These are phyloP conservation scores for Alethe castanea DNA, from an alignment of 2,113 vertebrate species.

Conservation along the genomic window DNA sequence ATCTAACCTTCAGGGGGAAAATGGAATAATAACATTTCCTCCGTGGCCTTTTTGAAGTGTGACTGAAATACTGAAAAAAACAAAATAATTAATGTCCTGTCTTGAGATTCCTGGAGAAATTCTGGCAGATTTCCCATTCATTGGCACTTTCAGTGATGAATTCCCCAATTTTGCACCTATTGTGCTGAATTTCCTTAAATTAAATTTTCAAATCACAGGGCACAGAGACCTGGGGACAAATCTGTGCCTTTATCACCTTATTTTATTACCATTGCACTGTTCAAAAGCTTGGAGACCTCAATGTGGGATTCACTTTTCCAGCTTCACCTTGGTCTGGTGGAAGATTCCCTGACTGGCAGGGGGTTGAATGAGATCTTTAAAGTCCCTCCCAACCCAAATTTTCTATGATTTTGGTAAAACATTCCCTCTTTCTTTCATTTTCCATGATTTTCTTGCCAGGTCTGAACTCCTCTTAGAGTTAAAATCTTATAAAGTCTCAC, in stretches of 20 bases:
- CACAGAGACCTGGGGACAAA: not conserved
- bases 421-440: not conserved
- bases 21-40: not conserved
- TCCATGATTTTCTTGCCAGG: not conserved
- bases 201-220: not conserved
- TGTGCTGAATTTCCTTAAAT: not conserved
- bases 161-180: not conserved
- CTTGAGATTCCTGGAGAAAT: not conserved
- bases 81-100: not conserved
- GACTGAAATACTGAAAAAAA: not conserved
- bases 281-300: not conserved
- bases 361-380: not conserved
- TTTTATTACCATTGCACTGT: not conserved
- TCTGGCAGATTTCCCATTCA: not conserved
- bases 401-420: not conserved
- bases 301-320: not conserved
- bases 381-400: not conserved
- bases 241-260: not conserved
- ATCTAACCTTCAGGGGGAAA: not conserved
- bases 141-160: not conserved
- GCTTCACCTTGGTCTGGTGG: not conserved
- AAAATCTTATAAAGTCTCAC: not conserved
- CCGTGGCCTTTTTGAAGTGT: not conserved
- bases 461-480: not conserved
- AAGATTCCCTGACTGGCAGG: not conserved